Evolutionary conservation across 2,888 invertebrate genomes (phyloP), one percentile per base, ranked within the genome.

Genomic region (Agriopis marginaria): DNA sequence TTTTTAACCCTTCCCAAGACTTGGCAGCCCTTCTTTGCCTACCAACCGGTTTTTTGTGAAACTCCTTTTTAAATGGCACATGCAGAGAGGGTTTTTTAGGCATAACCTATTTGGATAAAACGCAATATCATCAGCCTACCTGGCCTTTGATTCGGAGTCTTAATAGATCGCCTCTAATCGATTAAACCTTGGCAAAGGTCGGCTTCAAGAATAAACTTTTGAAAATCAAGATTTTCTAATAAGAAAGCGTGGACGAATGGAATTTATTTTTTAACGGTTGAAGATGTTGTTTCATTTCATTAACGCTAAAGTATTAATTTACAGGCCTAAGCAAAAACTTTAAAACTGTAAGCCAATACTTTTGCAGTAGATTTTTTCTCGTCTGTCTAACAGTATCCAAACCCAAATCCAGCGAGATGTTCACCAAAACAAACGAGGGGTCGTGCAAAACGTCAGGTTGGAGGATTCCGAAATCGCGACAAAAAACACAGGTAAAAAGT

Each of bases 401-500:
- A 85, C 80, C 86, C 80, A 79, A 86, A 85, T 79, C 81, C 77
- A 71, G 61, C 75, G 79, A 83, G 86, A 86, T 83, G 82, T 82
- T 83, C 81, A 83, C 83, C 84, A 89, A 90, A 92, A 92, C 89
- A 91, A 91, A 89, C 89, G 88, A 85, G 85, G 85, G 89, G 82
- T 87, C 87, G 86, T 88, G 92, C 91, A 89, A 91, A 93, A 92
- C 85, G 88, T 89, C 86, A 88, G 86, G 86, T 82, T 84, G 79
- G 73, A 76, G 82, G 86, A 87, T 86, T 89, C 83, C 78, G 77
- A 81, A 83, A 80, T 80, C 72, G 62, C 77, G 74, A 79, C 86
- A 91, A 93, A 90, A 91, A 90, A 55, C 76, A 81, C 94, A 94
- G 94, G 93, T 93, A 94, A 94, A 93, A 94, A 93, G 93, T 93